These are phyloP conservation scores for Oryzias melastigma DNA, from an alignment of 2,113 vertebrate species.

Conservation along the genomic window DNA sequence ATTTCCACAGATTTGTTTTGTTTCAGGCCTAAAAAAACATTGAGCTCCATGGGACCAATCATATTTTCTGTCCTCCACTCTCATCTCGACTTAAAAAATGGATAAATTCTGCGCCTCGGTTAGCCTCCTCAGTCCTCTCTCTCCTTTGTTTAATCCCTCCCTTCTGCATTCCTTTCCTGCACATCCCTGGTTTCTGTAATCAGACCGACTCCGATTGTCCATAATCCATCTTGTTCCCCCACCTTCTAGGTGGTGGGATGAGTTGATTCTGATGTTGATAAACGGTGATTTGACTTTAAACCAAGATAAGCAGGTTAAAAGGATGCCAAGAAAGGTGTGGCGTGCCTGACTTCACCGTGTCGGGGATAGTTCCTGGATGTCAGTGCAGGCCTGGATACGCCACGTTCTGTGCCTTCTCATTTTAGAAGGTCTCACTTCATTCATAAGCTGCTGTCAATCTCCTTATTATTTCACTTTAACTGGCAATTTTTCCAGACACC, in stretches of 20 bases:
- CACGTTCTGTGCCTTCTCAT: neutral
- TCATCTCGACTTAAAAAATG: slow-evolving; percentile 51
- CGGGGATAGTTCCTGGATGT: slow-evolving; percentile 36
- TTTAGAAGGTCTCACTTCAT: slow-evolving; percentile 22
- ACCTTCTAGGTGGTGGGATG: slow-evolving; percentile 45
- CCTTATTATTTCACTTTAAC: slow-evolving; percentile 21
- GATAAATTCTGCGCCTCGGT: slow-evolving; percentile 68
- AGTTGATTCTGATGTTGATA: slow-evolving; percentile 44
- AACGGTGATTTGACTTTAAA: slow-evolving; percentile 60
- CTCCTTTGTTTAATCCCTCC: slow-evolving; percentile 38
- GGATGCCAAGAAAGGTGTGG: slow-evolving; percentile 47
- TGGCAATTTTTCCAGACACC: slow-evolving; percentile 25
- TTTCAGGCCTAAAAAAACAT: neutral
- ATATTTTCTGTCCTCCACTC: slow-evolving; percentile 24
- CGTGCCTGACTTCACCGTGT: slow-evolving; percentile 27
- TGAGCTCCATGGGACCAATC: slow-evolving; percentile 48
- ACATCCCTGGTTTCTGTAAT: slow-evolving; percentile 54
- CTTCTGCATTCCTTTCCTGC: slow-evolving; percentile 59
- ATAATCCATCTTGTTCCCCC: slow-evolving; percentile 47
- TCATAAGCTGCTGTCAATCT: slow-evolving; percentile 6
- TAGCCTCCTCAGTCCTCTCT: slow-evolving; percentile 58
- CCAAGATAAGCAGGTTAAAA: slow-evolving; percentile 55
- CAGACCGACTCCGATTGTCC: slow-evolving; percentile 53
- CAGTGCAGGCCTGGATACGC: slow-evolving; percentile 1
- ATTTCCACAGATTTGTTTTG: no score